Evolutionary conservation across 2,888 invertebrate genomes (phyloP), one percentile per base, ranked within the genome.

Genomic region (Drosophila percnosoma): DNA sequence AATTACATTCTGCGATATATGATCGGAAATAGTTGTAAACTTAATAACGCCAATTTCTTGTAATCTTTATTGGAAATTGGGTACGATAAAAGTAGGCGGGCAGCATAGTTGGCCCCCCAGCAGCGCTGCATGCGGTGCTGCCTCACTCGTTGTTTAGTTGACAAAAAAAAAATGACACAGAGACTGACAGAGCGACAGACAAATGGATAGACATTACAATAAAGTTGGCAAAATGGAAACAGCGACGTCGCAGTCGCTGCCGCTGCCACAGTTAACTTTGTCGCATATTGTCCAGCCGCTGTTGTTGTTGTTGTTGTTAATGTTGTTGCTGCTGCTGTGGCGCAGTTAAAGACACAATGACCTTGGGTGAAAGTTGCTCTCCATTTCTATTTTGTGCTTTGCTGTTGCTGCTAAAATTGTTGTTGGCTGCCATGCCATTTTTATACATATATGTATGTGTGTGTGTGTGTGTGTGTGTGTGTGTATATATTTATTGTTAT

Each of bases 341-440:
- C 83, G 84, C 80, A 86, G 86, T 86, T 85, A 85, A 86, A 85
- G 84, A 85, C 84, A 85, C 87, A 85, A 85, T 85, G 87, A 85
- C 87, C 87, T 87, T 86, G 84, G 84, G 84, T 84, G 84, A 84
- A 85, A 85, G 87, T 86, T 85, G 87, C 87, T 85, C 87, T 85
- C 90, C 89, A 90, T 90, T 91, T 91, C 89, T 81, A 83, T 87
- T 80, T 85, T 87, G 77, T 73, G 68, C 73, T 68, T 80, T 76
- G 64, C 58, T 78, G 75, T 63, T 67, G 71, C 57, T 70, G 63
- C 27, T 79, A 60, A 36, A 57, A 45, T 45, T 58, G 59, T 59
- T 62, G 60, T 63, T 81, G 15, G 71, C 62, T 77, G 72, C 68
- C 53, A 71, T 83, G 78, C 78, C 82, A 80, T 80, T 80, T 81